Evolutionary conservation across 2,888 invertebrate genomes (phyloP).

Genomic region (Pyrgus malvae): DNA sequence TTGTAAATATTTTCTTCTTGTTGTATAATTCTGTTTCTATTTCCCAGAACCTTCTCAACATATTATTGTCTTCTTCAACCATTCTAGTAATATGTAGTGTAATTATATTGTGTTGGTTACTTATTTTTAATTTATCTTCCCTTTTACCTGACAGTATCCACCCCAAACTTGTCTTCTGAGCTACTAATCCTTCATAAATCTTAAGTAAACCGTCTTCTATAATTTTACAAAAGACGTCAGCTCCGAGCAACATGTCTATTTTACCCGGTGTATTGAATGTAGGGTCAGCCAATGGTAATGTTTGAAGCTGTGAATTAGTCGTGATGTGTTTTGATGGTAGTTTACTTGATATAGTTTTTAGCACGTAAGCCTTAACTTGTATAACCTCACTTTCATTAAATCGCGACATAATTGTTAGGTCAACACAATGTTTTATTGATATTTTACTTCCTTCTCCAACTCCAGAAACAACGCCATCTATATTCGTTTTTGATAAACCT

Average conservation of each 20-base stretch:
- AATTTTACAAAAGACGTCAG: slow-evolving; percentile 36
- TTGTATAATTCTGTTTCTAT: slow-evolving; percentile 34
- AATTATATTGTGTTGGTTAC: slow-evolving; percentile 7
- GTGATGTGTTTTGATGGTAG: slow-evolving; percentile 28
- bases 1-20: slow-evolving; percentile 28
- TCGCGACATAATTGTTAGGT: slow-evolving; percentile 16
- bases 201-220: slow-evolving; percentile 33
- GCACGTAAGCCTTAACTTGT: slow-evolving; percentile 28
- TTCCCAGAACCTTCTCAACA: slow-evolving; percentile 37
- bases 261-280: slow-evolving; percentile 27
- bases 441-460: slow-evolving; percentile 31
- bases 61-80: slow-evolving; percentile 33
- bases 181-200: slow-evolving; percentile 30
- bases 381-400: slow-evolving; percentile 2
- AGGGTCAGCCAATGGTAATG: slow-evolving; percentile 29
- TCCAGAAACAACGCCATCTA: slow-evolving; percentile 34
- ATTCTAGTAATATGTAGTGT: slow-evolving; percentile 16
- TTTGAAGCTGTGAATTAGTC: slow-evolving; percentile 26
- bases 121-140: not conserved
- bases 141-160: slow-evolving; percentile 30
- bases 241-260: slow-evolving; percentile 33
- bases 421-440: slow-evolving; percentile 30
- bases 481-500: slow-evolving; percentile 28
- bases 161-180: slow-evolving; percentile 34
- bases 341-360: slow-evolving; percentile 30